Evolutionary conservation across 1,140 invertebrate species (phyloP), one percentile per base, ranked within the genome.

Genomic region (Polyergus mexicanus): DNA sequence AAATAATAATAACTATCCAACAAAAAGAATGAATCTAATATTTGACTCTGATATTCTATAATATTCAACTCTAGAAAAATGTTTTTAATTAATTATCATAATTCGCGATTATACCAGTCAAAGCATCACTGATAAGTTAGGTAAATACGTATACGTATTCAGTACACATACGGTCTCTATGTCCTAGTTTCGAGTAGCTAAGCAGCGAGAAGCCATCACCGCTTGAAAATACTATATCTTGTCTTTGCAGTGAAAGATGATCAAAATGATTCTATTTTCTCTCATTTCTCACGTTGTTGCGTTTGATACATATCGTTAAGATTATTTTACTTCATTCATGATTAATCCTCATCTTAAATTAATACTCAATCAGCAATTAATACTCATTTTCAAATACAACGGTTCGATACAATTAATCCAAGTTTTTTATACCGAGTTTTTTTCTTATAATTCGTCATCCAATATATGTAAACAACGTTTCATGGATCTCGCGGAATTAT

Each of bases 61-160:
- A 78, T 54, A 5, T 78, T 66, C 62, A 69, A 41, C 22, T 54
- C 44, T 47, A 47, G 44, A 80, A 16, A 28, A 38, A 41, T 28
- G 11, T 80, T n/a, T 77, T 44, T 47, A 19, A 88, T 38, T 51
- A 22, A 41, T 76, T 66, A 7, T 72, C 22, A 56, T 25, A 60
- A 69, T 66, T 65, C 65, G 65, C 28, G 22, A 77, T 87, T 87
- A 51, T 84, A 65, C 13, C 76, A 22, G 62, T 72, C 44, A 58
- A 47, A 13, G 44, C n/a, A 32, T 76, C 38, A 47, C 54, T 84
- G n/a, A 72, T 71, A 72, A 71, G 44, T 71, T 44, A 62, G 77
- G 56, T 75, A 60, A 85, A 85, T 54, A 41, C 76, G 92, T 94
- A 92, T 94, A 94, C 92, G 94, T 95, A 95, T 94, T 94, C 93